phyloP scores from a whole-genome alignment of 2,888 invertebrate species.

The Antheraea yamamai region DNA sequence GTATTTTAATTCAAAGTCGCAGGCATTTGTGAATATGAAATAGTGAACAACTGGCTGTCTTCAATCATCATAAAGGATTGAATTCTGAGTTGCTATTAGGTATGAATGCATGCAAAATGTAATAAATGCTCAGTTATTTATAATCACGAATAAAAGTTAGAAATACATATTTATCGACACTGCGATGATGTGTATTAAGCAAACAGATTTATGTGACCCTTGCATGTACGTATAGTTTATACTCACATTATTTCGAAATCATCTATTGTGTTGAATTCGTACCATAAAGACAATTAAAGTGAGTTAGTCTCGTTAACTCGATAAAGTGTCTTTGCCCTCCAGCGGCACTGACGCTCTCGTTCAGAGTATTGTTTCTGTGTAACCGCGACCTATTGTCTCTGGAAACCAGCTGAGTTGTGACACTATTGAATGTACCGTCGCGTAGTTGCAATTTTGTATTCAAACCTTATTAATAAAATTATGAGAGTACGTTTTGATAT shows the following conservation, averaged over 20 bases:
- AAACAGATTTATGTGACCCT: neutral
- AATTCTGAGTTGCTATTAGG: too few species aligned
- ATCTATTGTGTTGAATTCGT: slow-evolving; percentile 68
- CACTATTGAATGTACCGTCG: slow-evolving; percentile 23
- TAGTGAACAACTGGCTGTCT: too few species aligned
- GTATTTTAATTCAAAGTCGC: too few species aligned
- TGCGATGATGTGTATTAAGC: neutral
- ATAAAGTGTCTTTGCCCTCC: slow-evolving; percentile 76
- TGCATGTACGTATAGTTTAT: neutral
- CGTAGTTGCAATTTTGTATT: neutral
- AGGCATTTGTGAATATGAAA: too few species aligned
- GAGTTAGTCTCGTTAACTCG: slow-evolving; percentile 76
- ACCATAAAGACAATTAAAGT: slow-evolving; percentile 79
- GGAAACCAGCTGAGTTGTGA: slow-evolving; percentile 33
- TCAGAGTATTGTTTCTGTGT: slow-evolving; percentile 50
- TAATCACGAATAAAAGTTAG: neutral
- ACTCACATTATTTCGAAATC: slow-evolving; percentile 33
- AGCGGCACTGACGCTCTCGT: slow-evolving; percentile 34
- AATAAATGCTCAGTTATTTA: too few species aligned
- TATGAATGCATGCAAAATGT: neutral
- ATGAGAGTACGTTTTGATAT: neutral
- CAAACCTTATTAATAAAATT: neutral
- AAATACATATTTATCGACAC: neutral
- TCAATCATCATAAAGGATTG: too few species aligned
- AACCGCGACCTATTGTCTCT: slow-evolving; percentile 50